These are phyloP conservation scores for Agriopis leucophaearia DNA, from an alignment of 2,888 invertebrate species.

Conservation along the genomic window DNA sequence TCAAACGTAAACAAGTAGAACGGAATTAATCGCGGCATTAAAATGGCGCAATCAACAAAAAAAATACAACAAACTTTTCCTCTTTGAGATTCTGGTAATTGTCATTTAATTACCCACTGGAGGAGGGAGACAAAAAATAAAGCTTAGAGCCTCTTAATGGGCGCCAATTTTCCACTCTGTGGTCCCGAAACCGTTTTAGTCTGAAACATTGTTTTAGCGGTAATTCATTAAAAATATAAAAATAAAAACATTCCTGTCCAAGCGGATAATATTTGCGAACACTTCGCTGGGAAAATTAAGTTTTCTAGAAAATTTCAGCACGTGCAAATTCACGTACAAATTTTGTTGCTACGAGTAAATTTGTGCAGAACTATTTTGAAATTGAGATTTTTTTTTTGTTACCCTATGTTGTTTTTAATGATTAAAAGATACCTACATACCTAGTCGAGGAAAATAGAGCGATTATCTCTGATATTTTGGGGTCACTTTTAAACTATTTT, in stretches of 20 bases:
- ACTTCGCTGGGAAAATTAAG: conserved; percentile 29
- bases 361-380: conserved; percentile 17
- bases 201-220: conserved; percentile 63
- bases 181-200: conserved; percentile 58
- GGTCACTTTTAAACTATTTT: too few relatives aligned
- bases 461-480: too few relatives aligned
- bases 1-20: conserved; percentile 37
- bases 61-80: conserved; percentile 55
- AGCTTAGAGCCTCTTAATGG: conserved; percentile 69
- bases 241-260: conserved; percentile 44
- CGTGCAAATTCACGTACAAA: conserved; percentile 6
- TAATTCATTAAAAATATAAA: conserved; percentile 53
- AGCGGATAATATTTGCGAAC: conserved; percentile 38
- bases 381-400: conserved; percentile 4
- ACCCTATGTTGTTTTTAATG: too few relatives aligned
- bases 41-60: conserved; percentile 48
- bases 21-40: conserved; percentile 50
- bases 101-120: conserved; percentile 79
- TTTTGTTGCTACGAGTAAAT: conserved; percentile 11
- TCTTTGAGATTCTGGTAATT: conserved; percentile 72
- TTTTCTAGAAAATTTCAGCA: conserved; percentile 21
- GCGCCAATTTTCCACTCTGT: conserved; percentile 70
- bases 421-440: too few relatives aligned
- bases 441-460: neutral
- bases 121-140: conserved; percentile 65